Evolutionary conservation across 2,797 vertebrate species (phyloP).

Genomic region (Rhabdophis nuchalis): DNA sequence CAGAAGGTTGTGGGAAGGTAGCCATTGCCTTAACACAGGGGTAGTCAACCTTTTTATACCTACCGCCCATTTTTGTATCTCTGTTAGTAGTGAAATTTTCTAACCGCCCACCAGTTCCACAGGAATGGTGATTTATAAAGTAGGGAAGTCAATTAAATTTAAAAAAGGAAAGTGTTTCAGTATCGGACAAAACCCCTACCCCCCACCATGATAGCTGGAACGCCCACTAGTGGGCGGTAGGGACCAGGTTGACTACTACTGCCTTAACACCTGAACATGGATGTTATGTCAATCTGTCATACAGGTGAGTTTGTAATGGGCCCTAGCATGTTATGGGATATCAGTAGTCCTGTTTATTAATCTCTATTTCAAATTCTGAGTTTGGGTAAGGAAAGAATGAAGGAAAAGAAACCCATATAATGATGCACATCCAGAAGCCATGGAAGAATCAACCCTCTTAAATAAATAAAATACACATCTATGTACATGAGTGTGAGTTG

Average conservation of each 20-base stretch:
- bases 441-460: background rate
- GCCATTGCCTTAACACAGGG: background rate
- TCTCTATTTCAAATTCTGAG: background rate
- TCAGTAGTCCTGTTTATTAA: background rate
- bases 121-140: too few relatives aligned
- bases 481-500: background rate
- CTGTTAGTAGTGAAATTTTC: too few relatives aligned
- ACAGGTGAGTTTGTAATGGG: background rate
- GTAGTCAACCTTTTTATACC: too few relatives aligned
- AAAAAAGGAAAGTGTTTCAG: too few relatives aligned
- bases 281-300: background rate
- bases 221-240: too few relatives aligned
- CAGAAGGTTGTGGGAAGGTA: background rate
- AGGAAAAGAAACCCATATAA: background rate
- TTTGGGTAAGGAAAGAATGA: background rate
- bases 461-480: background rate
- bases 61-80: too few relatives aligned
- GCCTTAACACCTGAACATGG: background rate
- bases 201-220: too few relatives aligned
- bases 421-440: background rate
- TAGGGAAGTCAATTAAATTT: too few relatives aligned
- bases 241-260: too few relatives aligned
- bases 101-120: too few relatives aligned
- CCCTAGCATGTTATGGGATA: background rate
- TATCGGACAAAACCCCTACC: too few relatives aligned